Base-by-base conservation (phyloP, 2,797 vertebrate genomes). In the Rousettus madagascariensis region DNA sequence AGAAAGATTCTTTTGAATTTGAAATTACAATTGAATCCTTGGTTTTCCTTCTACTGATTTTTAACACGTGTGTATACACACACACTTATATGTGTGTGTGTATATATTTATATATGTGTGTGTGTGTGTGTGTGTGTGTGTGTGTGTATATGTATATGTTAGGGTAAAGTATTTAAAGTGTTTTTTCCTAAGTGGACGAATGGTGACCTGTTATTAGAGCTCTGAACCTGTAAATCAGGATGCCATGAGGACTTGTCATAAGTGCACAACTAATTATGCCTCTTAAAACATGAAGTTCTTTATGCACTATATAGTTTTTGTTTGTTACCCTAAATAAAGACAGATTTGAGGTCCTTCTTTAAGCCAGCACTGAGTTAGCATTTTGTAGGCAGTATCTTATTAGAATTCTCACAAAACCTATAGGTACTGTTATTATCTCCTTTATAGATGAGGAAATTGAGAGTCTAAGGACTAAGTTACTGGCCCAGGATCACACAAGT, bases 21-120 rank as follows among this genome's bases (percentile, higher is more conserved):
- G 71, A 91, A 95, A 97, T 95, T 95, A 85, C 20, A 95, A 17
- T 84, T 80, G 69, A 96, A 26, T 72, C 83, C 30, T 78, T 95
- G 57, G 2, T 88, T 90, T 95, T 90, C 30, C 6, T 80, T 90
- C 75, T 69, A 82, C 68, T 82, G 41, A 92, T 38, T 72, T 92
- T 38, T 88, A 79, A 83, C 10, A 15, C 4, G 55, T 28, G 30
- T 10, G 15, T 10, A 12, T 10, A 51, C 49, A 13, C 49, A 13
- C 49, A 5, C 41, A 41, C 33, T 33, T 46, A 10, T 46, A 10
- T 46, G 46, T 46, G 46, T 46, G 30, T 66, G 30, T 66, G 51
- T 24, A 6, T 38, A 6, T 38, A 6, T 38, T 4, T 38, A 6
- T 38, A 38, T 38, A 4, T 38, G 4, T 38, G 6, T 38, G 46